Conservation (phyloP, 2,113 vertebrate species). For the Lanius ludovicianus region DNA sequence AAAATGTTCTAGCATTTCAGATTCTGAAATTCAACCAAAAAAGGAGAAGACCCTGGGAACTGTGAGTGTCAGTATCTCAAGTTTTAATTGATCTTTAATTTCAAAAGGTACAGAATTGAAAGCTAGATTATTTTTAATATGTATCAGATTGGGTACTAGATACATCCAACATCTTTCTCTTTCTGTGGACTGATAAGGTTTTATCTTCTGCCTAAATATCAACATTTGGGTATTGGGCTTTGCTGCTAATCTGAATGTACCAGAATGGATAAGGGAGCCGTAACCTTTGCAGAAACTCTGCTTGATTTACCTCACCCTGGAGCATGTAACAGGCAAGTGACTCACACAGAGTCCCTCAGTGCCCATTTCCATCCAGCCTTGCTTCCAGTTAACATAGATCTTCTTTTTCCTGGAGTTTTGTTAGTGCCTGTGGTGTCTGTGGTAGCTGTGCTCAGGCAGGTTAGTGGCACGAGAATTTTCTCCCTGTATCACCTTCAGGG, state of each 20-base stretch:
- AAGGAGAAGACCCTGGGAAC: not conserved
- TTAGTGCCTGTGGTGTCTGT: not conserved
- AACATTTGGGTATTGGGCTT: not conserved
- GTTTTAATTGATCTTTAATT: not conserved
- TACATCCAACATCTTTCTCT: not conserved
- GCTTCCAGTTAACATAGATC: not conserved
- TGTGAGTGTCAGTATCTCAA: not conserved
- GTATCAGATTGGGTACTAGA: not conserved
- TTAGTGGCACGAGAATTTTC: not conserved
- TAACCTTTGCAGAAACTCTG: not conserved
- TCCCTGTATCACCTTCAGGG: not conserved
- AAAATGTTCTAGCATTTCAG: not conserved
- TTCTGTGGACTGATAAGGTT: not conserved
- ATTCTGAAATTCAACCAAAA: not conserved
- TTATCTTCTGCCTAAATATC: not conserved
- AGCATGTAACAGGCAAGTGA: not conserved
- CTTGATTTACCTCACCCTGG: not conserved
- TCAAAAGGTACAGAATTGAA: not conserved
- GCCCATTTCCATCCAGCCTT: not conserved
- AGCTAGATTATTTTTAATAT: not conserved
- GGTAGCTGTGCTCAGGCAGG: not conserved
- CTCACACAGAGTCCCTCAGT: not conserved
- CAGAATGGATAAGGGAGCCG: not conserved
- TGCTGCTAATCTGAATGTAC: not conserved
- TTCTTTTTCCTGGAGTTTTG: not conserved